Evolutionary conservation across 2,888 invertebrate species (phyloP).

Genomic region (Lycocerus yunnanus): DNA sequence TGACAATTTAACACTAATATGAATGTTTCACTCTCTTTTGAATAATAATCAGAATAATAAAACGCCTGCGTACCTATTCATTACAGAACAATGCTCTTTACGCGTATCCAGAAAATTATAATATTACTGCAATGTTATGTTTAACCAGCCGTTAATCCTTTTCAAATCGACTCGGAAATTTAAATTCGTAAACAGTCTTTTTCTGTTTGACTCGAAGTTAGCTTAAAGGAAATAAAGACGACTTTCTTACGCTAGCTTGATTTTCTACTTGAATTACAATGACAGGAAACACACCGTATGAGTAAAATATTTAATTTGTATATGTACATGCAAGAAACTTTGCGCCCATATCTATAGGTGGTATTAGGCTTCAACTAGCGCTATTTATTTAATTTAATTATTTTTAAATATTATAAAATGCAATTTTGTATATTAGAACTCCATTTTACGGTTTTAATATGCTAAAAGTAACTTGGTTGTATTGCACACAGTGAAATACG

Average conservation of each 20-base stretch:
- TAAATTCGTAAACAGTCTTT: conserved; percentile 8
- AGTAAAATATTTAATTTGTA: conserved; percentile 51
- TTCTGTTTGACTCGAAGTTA: not conserved
- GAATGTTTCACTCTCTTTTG: not conserved
- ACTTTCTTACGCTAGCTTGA: conserved; percentile 40
- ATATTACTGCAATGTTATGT: conserved; percentile 8
- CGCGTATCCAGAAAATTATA: conserved; percentile 3
- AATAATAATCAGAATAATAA: not conserved
- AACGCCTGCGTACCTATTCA: conserved; percentile 1
- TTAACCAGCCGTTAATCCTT: conserved; percentile 18
- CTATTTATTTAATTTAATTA: not conserved
- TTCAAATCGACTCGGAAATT: conserved; percentile 9
- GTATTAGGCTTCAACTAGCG: not conserved
- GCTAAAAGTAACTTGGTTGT: not conserved
- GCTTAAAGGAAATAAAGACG: conserved; percentile 17
- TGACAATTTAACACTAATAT: not conserved
- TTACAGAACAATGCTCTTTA: conserved; percentile 17
- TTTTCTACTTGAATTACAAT: conserved; percentile 42
- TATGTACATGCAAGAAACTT: conserved; percentile 48
- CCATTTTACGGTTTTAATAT: too few relatives aligned
- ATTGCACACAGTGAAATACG: not conserved
- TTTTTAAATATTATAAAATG: not conserved
- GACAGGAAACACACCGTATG: conserved; percentile 50
- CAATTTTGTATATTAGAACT: too few relatives aligned
- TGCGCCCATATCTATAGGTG: not conserved